A percentile compares a stretch with the other conserved stretches of the same genome.
Evolutionary conservation across 2,113 vertebrate species (phyloP).

Genomic region (Prunella fulvescens): DNA sequence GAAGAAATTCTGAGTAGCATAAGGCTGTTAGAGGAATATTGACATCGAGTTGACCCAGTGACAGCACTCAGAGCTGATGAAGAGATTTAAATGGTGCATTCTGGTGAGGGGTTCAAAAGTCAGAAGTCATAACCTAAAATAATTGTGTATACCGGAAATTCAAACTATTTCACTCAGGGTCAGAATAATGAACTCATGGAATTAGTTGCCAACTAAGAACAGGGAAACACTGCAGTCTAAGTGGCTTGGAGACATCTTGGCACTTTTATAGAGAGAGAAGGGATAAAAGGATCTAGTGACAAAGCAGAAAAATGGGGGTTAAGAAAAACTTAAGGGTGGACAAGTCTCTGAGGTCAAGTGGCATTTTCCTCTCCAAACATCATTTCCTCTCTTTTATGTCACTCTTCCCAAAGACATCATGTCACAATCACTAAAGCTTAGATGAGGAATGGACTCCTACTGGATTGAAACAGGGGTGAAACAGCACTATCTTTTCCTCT

Average conservation of each 20-base stretch:
- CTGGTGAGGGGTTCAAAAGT: conserved; percentile 40
- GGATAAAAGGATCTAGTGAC: conserved; percentile 55
- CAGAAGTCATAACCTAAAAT: conserved; percentile 48
- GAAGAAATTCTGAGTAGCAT: not conserved
- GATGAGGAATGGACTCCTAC: conserved; percentile 28
- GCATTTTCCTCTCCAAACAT: conserved; percentile 15
- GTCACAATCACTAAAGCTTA: conserved; percentile 28
- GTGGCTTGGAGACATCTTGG: conserved; percentile 51
- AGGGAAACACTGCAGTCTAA: conserved; percentile 24
- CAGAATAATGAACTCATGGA: conserved; percentile 15
- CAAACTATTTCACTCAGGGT: conserved; percentile 21
- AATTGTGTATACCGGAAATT: conserved; percentile 38
- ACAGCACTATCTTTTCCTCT: conserved; percentile 1
- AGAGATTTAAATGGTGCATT: conserved; percentile 35
- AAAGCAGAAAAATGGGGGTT: conserved; percentile 28
- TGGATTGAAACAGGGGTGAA: conserved; percentile 13
- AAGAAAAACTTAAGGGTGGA: conserved; percentile 27
- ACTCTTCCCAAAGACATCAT: conserved; percentile 12
- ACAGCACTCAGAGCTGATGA: conserved; percentile 15
- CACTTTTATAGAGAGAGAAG: conserved; percentile 62
- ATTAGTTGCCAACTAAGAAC: conserved; percentile 33
- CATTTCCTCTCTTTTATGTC: conserved; percentile 32
- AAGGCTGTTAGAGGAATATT: not conserved
- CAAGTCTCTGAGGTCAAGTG: conserved; percentile 26
- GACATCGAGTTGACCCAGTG: not conserved